These are phyloP conservation scores for Augiades crinisus DNA, from an alignment of 2,888 invertebrate species.

Conservation along the genomic window DNA sequence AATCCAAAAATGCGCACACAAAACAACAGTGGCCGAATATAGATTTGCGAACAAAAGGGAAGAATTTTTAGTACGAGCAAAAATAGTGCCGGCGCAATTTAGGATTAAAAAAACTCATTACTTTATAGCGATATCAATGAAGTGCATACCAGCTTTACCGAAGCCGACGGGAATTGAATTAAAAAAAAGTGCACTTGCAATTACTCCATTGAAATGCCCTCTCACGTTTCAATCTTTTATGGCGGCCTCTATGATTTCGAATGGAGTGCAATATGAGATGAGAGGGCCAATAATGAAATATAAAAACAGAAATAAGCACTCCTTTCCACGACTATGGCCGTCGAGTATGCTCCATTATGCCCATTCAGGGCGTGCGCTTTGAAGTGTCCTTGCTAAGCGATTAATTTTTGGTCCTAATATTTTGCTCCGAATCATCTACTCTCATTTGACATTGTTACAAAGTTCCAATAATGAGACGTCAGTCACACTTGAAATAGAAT, in stretches of 20 bases:
- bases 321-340: constrained; percentile 61
- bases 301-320: constrained; percentile 78
- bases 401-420: constrained; percentile 55
- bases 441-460: constrained; percentile 27
- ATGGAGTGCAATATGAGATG: constrained; percentile 77
- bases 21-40: constrained; percentile 11
- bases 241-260: constrained; percentile 72
- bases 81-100: constrained; percentile 20
- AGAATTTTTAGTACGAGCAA: constrained; percentile 17
- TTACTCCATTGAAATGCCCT: constrained; percentile 78
- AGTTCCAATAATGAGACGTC: constrained; percentile 14
- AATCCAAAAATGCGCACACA: constrained; percentile 3
- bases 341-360: constrained; percentile 74
- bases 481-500: constrained; percentile 11
- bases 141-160: constrained; percentile 73
- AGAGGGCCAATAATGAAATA: constrained; percentile 80
- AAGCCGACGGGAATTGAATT: constrained; percentile 76
- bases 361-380: constrained; percentile 67
- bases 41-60: constrained; percentile 11
- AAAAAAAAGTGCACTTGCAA: constrained; percentile 77
- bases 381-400: constrained; percentile 66
- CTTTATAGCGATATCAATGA: constrained; percentile 74
- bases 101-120: constrained; percentile 57
- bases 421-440: constrained; percentile 32
- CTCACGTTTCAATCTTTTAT: constrained; percentile 80